A percentile compares a stretch with the other conserved stretches of the same genome.
These are phyloP conservation scores for Bicyclus anynana DNA, from an alignment of 1,140 invertebrate genomes.

Conservation along the genomic window DNA sequence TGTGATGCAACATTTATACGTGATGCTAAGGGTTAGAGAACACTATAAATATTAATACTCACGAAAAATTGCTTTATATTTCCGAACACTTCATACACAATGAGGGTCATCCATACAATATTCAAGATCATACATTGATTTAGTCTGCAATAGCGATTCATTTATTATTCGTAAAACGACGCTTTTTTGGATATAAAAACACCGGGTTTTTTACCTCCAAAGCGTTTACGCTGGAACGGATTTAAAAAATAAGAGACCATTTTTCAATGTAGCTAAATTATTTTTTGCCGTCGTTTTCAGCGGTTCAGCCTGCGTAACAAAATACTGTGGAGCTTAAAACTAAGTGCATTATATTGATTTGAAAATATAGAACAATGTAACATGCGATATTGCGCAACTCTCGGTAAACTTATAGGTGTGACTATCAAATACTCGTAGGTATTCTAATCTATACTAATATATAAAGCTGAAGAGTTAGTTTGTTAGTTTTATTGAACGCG, in stretches of 20 bases:
- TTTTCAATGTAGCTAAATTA: conserved; percentile 2
- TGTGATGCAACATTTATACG: too few relatives aligned
- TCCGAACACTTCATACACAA: not conserved
- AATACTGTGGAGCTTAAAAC: not conserved
- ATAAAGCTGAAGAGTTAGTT: too few relatives aligned
- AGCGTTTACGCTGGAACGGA: not conserved
- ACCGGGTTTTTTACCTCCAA: conserved; percentile 2
- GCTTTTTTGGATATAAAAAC: conserved; percentile 7
- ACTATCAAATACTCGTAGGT: too few relatives aligned
- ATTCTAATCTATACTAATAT: too few relatives aligned
- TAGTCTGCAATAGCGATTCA: not conserved
- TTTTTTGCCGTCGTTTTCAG: not conserved
- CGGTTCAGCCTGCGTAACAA: not conserved
- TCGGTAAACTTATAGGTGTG: too few relatives aligned
- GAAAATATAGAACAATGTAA: too few relatives aligned
- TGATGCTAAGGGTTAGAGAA: too few relatives aligned
- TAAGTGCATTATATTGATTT: not conserved
- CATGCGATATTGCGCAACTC: too few relatives aligned
- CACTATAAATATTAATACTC: too few relatives aligned
- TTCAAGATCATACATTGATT: not conserved
- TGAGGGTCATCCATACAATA: not conserved
- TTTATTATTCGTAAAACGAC: not conserved
- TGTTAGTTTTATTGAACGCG: too few relatives aligned
- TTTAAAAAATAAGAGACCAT: conserved; percentile 5
- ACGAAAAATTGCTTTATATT: not conserved